phyloP scores from a whole-genome alignment of 2,888 invertebrate genomes.

The Drosophila infuscata region DNA sequence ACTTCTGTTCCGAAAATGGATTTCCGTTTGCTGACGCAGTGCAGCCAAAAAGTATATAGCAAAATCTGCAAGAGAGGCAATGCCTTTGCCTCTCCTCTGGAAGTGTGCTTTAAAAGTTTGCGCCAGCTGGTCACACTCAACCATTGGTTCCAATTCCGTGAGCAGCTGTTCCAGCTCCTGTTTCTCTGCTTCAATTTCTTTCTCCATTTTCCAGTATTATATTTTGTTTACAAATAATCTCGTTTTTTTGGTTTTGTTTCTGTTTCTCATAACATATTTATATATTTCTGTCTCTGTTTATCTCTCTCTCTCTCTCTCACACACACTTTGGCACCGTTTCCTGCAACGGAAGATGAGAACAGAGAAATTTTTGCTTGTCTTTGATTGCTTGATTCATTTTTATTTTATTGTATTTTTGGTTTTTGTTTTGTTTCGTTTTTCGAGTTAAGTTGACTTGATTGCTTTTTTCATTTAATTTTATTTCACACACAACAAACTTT shows the following conservation, averaged over 20 bases:
- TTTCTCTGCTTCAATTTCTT: slow-evolving; percentile 34
- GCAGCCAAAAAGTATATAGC: slow-evolving; percentile 87
- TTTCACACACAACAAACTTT: slow-evolving; percentile 33
- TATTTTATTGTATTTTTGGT: slow-evolving; percentile 9
- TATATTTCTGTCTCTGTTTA: background rate
- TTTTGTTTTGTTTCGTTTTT: slow-evolving; percentile 25
- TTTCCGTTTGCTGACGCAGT: slow-evolving; percentile 86
- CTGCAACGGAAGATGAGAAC: slow-evolving; percentile 82
- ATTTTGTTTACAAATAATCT: slow-evolving; percentile 21
- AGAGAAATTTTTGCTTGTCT: slow-evolving; percentile 71
- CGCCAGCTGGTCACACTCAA: slow-evolving; percentile 29
- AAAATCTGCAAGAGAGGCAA: slow-evolving; percentile 85
- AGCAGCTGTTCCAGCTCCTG: slow-evolving; percentile 55
- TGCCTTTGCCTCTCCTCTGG: slow-evolving; percentile 2
- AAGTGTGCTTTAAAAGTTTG: slow-evolving; percentile 62
- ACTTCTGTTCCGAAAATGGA: slow-evolving; percentile 78
- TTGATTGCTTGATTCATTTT: slow-evolving; percentile 28
- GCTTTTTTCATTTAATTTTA: slow-evolving; percentile 16
- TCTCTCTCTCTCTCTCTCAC: slow-evolving; percentile 17
- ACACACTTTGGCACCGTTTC: slow-evolving; percentile 52
- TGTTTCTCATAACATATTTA: slow-evolving; percentile 27
- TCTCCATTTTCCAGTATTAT: slow-evolving; percentile 27
- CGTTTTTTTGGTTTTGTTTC: slow-evolving; percentile 23
- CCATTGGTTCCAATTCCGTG: slow-evolving; percentile 33
- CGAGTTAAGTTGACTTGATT: slow-evolving; percentile 23